phyloP scores from a whole-genome alignment of 2,797 vertebrate species.

The Heteromormyrus szaboi region DNA sequence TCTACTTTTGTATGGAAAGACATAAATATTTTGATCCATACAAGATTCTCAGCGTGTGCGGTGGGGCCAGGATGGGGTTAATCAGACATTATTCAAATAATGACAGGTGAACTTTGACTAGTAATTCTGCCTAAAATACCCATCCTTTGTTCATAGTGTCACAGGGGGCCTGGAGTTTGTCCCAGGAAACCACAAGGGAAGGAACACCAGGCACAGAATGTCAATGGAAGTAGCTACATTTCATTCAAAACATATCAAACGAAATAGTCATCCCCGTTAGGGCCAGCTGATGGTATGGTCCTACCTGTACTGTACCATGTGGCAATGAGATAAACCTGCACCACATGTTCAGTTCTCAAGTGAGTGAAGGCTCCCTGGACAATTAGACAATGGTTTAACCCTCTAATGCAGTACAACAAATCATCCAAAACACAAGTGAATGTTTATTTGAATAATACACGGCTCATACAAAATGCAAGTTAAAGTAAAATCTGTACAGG shows the following conservation, averaged over 20 bases:
- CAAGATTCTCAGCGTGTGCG: not conserved
- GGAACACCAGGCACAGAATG: not conserved
- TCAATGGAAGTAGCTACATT: not conserved
- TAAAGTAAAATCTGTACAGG: not conserved
- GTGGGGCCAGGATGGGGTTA: not conserved
- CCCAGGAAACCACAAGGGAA: not conserved
- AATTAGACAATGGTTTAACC: slow-evolving; percentile 2
- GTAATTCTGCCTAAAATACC: not conserved
- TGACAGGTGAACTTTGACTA: not conserved
- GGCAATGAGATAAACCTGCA: slow-evolving; percentile 25
- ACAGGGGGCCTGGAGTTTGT: not conserved
- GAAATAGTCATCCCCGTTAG: not conserved
- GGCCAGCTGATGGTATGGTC: slow-evolving; percentile 27
- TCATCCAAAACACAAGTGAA: not conserved
- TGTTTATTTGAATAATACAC: slow-evolving; percentile 9
- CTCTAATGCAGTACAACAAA: not conserved
- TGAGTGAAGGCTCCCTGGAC: slow-evolving; percentile 32
- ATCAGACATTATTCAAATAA: not conserved
- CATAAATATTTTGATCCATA: not conserved
- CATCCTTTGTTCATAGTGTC: not conserved
- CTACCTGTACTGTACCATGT: slow-evolving; percentile 44
- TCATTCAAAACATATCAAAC: not conserved
- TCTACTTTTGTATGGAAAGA: not conserved
- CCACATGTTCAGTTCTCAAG: slow-evolving; percentile 48
- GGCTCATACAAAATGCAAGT: not conserved